Evolutionary conservation across 2,888 invertebrate genomes (phyloP).

Genomic region (Bruchidius siliquastri): DNA sequence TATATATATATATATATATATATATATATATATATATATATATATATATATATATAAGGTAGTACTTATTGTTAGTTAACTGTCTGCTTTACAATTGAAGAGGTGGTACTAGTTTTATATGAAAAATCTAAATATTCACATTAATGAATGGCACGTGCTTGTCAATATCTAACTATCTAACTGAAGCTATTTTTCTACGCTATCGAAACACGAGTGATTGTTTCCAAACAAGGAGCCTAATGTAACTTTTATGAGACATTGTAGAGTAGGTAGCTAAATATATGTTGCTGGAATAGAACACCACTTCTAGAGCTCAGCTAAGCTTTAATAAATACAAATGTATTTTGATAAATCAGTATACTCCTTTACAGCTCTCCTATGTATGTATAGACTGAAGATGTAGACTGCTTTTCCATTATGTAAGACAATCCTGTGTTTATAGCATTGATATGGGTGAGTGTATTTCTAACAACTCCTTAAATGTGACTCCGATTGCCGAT

Average conservation of each 20-base stretch:
- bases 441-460: neutral
- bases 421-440: neutral
- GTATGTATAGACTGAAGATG: neutral
- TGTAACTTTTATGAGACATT: neutral
- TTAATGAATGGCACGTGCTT: too few relatives aligned
- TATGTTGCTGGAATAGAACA: neutral
- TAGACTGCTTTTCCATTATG: neutral
- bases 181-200: neutral
- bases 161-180: neutral
- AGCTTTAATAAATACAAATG: neutral
- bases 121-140: too few relatives aligned
- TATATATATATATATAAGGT: too few relatives aligned
- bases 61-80: too few relatives aligned
- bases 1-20: too few relatives aligned
- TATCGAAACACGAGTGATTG: neutral
- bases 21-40: too few relatives aligned
- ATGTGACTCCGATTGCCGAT: too few relatives aligned
- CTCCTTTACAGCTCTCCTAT: neutral
- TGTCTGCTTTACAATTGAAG: too few relatives aligned
- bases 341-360: neutral
- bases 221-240: neutral
- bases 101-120: too few relatives aligned
- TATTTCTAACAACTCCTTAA: neutral
- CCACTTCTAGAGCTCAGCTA: neutral
- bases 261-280: neutral